These are phyloP conservation scores for Chamaetylas fuelleborni DNA, from an alignment of 2,113 vertebrate species.

Conservation along the genomic window DNA sequence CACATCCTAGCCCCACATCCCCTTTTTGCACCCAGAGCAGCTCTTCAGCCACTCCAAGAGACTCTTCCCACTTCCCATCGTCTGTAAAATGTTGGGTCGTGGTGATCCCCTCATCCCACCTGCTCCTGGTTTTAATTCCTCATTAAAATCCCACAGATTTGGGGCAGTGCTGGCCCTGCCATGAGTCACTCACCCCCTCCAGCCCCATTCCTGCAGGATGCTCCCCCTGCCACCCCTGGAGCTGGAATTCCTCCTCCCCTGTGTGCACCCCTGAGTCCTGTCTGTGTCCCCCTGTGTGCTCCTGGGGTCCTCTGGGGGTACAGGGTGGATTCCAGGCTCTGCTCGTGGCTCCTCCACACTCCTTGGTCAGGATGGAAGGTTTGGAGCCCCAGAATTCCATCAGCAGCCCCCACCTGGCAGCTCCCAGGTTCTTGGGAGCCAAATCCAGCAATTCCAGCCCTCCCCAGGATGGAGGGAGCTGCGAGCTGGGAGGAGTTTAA, in stretches of 20 bases:
- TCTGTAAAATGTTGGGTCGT: not conserved
- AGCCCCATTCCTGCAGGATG: not conserved
- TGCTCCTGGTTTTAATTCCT: not conserved
- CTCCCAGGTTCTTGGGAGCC: not conserved
- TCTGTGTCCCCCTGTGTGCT: rapidly evolving
- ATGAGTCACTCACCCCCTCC: rapidly evolving
- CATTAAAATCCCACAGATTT: not conserved
- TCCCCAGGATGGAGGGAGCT: not conserved
- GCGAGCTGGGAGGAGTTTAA: rapidly evolving
- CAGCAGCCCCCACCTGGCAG: not conserved
- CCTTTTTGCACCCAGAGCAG: rapidly evolving
- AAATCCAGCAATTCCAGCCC: not conserved
- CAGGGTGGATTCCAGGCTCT: not conserved
- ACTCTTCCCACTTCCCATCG: rapidly evolving
- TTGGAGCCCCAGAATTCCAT: not conserved
- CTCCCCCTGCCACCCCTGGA: not conserved
- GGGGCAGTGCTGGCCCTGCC: not conserved
- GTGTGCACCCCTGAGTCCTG: rapidly evolving
- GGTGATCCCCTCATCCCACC: not conserved
- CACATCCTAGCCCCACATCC: rapidly evolving
- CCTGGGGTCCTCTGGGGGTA: rapidly evolving
- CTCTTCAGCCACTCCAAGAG: not conserved
- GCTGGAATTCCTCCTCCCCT: too few species aligned
- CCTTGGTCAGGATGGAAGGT: rapidly evolving
- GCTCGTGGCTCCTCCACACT: not conserved